Base-by-base conservation (phyloP, 2,113 vertebrate species). In the Oxyura jamaicensis region DNA sequence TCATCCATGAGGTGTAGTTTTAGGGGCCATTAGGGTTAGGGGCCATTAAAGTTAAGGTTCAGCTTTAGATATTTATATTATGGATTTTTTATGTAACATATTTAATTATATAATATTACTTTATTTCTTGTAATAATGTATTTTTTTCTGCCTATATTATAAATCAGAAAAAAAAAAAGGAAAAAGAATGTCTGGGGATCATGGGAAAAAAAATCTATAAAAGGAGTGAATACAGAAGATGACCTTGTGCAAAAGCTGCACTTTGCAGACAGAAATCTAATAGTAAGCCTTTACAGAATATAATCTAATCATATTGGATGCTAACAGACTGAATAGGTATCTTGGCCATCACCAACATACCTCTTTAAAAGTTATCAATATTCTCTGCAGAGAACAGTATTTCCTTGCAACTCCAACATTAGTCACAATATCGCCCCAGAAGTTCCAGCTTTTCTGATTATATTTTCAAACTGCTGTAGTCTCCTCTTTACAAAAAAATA, bases 261-360 rank as follows among this genome's bases (percentile, higher is more conserved):
- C 36, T 36, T 36, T 20, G 18, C 10, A 26, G 50, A 10, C 8
- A 46, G 39, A 56, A 39, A 39, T 25, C 41, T 52, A 15, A 3
- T 2, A 26, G n/a, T 2, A 21, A 39, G 16, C 16, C 41, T 58
- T 33, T 21, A 2, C 0, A 36, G 41, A 26, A 22, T 2, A 8
- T 22, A 22, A 18, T 5, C n/a, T 22, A 6, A 22, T 17, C 6
- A 4, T 2, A 17, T 0, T 2, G 33, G 23, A 33, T 16, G 50
- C 60, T 33, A 52, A 21, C 52, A 39, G 41, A 17, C 0, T 9
- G 28, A 48, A 17, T 5, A 50, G 17, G 11, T 4, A 28, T 12
- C 26, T 39, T 33, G 41, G 52, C 59, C n/a, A 11, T 8, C n/a
- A n/a, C n/a, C n/a, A n/a, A n/a, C n/a, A n/a, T n/a, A 12, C 13